These are phyloP conservation scores for Hydropotes inermis DNA, from an alignment of 2,113 vertebrate species.

Conservation along the genomic window DNA sequence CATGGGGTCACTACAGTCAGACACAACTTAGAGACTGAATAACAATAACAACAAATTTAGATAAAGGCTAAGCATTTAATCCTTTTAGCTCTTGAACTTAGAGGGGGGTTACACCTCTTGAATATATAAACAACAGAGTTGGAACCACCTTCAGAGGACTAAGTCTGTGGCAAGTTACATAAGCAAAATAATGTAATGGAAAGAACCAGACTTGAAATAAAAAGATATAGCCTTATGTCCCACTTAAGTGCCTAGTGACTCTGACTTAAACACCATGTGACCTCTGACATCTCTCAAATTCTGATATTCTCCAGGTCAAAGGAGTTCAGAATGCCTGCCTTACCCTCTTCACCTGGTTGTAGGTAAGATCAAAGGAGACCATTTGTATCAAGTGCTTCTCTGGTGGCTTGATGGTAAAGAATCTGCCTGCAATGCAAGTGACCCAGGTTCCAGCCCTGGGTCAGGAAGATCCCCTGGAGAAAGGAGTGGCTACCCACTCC, in stretches of 20 bases:
- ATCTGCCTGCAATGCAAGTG: background rate
- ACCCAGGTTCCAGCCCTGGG: background rate
- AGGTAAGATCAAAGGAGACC: background rate
- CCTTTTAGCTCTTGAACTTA: background rate
- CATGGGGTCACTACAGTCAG: background rate
- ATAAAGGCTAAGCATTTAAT: background rate
- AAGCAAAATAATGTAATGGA: background rate
- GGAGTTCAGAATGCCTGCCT: background rate
- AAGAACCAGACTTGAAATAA: background rate
- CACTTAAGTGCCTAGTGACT: background rate
- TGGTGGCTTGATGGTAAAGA: background rate
- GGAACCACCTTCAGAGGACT: slow-evolving; percentile 16
- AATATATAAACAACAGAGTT: background rate
- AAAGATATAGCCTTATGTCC: background rate
- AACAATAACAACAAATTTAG: background rate
- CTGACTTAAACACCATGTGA: background rate
- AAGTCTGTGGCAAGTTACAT: background rate
- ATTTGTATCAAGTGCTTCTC: background rate
- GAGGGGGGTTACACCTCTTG: background rate
- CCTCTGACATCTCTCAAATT: background rate
- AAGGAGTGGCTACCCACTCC: background rate
- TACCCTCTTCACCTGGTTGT: background rate
- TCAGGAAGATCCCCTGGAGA: background rate
- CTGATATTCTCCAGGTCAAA: background rate
- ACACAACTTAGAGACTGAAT: background rate